Conservation (phyloP, 2,888 invertebrate species). For the Andrena chrysosceles region DNA sequence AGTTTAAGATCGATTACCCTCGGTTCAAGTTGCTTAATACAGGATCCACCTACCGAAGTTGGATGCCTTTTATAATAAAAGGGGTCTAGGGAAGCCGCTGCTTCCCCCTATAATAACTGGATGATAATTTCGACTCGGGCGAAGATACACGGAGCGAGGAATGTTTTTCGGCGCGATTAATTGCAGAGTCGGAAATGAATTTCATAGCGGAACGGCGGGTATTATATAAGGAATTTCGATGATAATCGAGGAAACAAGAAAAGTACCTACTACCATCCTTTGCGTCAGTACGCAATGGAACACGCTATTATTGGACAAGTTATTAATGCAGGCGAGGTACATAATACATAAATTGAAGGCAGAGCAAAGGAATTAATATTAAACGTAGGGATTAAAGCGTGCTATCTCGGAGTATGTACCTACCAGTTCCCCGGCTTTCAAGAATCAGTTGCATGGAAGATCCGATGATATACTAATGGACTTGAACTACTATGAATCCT, state of each 20-base stretch:
- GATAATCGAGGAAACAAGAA: constrained; percentile 3
- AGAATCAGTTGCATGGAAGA: too few relatives aligned
- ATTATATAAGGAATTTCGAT: background rate
- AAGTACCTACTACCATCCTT: constrained; percentile 14
- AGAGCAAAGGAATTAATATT: too few relatives aligned
- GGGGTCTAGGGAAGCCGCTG: background rate
- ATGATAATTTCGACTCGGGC: background rate
- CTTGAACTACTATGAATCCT: too few relatives aligned
- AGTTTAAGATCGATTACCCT: constrained; percentile 22
- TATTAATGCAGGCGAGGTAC: too few relatives aligned
- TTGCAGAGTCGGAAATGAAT: background rate
- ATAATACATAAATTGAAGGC: too few relatives aligned
- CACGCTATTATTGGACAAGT: too few relatives aligned
- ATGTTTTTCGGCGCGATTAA: constrained; percentile 24
- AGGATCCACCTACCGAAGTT: background rate
- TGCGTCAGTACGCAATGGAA: background rate
- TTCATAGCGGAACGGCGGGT: background rate
- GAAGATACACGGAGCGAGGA: background rate
- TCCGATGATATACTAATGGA: too few relatives aligned
- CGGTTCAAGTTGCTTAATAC: background rate
- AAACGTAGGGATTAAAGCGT: too few relatives aligned
- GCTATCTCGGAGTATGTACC: too few relatives aligned
- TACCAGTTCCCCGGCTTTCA: too few relatives aligned
- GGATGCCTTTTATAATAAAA: background rate
- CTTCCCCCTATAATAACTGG: background rate